These are phyloP conservation scores for Epizoanthus rinbou DNA, from an alignment of 92 coral and sea anemone genomes.

Conservation along the genomic window DNA sequence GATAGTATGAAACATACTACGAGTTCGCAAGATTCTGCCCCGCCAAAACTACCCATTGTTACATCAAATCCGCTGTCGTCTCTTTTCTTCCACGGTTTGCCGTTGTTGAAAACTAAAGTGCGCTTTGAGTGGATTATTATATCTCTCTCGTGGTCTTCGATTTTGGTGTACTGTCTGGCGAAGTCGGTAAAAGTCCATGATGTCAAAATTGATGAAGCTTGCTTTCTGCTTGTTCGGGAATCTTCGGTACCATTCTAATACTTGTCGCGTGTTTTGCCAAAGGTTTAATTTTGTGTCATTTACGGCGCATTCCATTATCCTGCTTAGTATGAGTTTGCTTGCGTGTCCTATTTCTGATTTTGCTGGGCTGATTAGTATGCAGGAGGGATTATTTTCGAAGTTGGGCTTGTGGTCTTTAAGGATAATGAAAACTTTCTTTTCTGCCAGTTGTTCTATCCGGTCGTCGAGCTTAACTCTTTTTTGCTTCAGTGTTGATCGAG, in stretches of 20 bases:
- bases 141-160: not conserved
- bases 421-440: constrained; percentile 15
- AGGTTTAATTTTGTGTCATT: not conserved
- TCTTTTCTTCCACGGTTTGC: too few relatives aligned
- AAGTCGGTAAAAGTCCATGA: not conserved
- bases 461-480: not conserved
- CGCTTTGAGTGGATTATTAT: not conserved
- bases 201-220: not conserved
- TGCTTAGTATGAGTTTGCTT: not conserved
- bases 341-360: constrained; percentile 7
- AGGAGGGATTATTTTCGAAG: not conserved
- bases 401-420: constrained; percentile 26
- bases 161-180: too few relatives aligned
- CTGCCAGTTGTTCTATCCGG: constrained; percentile 13
- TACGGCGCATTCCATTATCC: too few relatives aligned
- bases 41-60: too few relatives aligned
- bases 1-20: too few relatives aligned
- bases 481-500: not conserved
- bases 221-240: constrained; percentile 4
- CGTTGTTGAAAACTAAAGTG: too few relatives aligned
- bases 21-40: too few relatives aligned
- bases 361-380: not conserved
- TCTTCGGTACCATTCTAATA: constrained; percentile 2
- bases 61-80: too few relatives aligned
- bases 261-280: constrained; percentile 27